Base-by-base conservation (phyloP, 2,113 vertebrate species). In the Cricetomys ansorgei region DNA sequence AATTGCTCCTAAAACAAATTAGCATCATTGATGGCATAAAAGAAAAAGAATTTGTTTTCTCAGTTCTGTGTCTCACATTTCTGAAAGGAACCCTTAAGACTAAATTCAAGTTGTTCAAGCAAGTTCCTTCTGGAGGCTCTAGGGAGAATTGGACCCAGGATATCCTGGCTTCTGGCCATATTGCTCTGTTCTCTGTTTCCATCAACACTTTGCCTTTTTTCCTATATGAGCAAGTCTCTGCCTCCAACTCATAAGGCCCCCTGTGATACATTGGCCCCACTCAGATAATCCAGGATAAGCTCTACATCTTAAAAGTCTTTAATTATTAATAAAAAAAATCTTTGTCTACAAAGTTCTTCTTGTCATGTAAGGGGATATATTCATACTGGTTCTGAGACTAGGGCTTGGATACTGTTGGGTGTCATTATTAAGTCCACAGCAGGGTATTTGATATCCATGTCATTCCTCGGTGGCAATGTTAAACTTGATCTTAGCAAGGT, bases 31-130 rank as follows among this genome's bases (percentile, higher is more conserved):
- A 65, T 67, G 45, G 2, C 53, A 90, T 79, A 88, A 67, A 94
- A 83, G 40, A 90, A 89, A 16, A 94, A 43, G 55, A 94, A 96
- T 88, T 6, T 84, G 67, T 92, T 87, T 37, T 91, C 43, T 93
- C 75, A 91, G 48, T 37, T 88, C 50, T 40, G 19, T 55, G 96
- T 80, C 29, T 53, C 40, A 79, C 45, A 69, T 88, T n/a, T 96
- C 70, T 72, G 48, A 86, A 92, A 89, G 73, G 73, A 89, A 29
- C 12, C 50, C 91, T 80, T 5, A 34, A 7, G 67, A n/a, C 34
- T 85, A 94, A 55, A 84, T 88, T 95, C 62, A 67, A 91, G 15
- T 40, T 59, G 29, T n/a, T 86, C 62, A 50, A 40, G 19, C 21
- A 94, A 69, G 1, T 57, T 83, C 21, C 48, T 94, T 96, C 27